Conservation (phyloP, 2,888 invertebrate species). For the Mesoligia furuncula region DNA sequence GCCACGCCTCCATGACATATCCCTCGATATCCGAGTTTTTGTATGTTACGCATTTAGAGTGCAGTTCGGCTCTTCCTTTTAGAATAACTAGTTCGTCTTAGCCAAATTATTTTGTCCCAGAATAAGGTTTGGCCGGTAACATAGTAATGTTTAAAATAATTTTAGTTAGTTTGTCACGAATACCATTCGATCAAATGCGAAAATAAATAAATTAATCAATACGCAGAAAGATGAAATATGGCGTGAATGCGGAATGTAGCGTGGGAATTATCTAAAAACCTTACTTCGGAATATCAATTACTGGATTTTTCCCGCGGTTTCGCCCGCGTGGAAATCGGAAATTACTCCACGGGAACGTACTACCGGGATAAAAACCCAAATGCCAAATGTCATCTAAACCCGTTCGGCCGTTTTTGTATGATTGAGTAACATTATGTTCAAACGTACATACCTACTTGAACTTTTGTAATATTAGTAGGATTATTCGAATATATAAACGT, state of each 20-base stretch:
- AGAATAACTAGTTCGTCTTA: not conserved
- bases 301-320: not conserved
- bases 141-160: not conserved
- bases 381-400: not conserved
- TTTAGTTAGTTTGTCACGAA: not conserved
- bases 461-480: not conserved
- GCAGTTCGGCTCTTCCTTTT: not conserved
- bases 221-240: not conserved
- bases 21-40: too few species aligned
- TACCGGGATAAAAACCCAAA: not conserved
- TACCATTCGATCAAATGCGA: not conserved
- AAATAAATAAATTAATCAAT: not conserved
- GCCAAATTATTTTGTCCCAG: not conserved
- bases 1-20: too few species aligned
- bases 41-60: not conserved
- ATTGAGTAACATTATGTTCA: not conserved
- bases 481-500: not conserved
- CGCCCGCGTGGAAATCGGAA: too few species aligned
- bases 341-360: too few species aligned
- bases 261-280: not conserved
- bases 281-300: not conserved
- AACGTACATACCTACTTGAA: not conserved
- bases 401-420: not conserved
- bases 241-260: not conserved
- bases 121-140: not conserved